Evolutionary conservation across 1,140 invertebrate genomes (phyloP).

Genomic region (Artemia franciscana): DNA sequence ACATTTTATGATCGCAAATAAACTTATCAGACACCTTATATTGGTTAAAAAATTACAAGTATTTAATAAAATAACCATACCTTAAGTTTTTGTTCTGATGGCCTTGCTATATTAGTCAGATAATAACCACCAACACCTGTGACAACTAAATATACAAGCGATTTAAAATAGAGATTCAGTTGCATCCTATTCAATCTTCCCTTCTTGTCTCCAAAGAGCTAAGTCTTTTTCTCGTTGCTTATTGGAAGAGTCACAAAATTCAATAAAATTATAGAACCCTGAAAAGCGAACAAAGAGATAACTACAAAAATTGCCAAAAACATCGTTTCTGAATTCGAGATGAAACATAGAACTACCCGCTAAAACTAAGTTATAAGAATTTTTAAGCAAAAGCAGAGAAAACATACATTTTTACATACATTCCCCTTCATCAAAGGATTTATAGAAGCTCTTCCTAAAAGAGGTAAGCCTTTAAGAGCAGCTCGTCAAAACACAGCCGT

Average conservation of each 20-base stretch:
- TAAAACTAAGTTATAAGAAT: too few relatives aligned
- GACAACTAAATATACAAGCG: neutral
- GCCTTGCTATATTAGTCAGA: neutral
- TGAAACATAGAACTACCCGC: too few relatives aligned
- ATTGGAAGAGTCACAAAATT: neutral
- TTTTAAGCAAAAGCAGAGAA: too few relatives aligned
- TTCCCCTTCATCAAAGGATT: too few relatives aligned
- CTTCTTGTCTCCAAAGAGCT: neutral
- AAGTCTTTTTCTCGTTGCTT: neutral
- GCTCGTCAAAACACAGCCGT: too few relatives aligned
- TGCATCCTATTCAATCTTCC: neutral
- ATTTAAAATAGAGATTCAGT: neutral
- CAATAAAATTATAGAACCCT: neutral
- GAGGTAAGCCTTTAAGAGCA: too few relatives aligned
- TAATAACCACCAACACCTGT: neutral
- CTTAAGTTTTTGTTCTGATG: neutral
- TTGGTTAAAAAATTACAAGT: neutral
- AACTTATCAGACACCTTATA: neutral
- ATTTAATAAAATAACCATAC: neutral
- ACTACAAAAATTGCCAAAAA: too few relatives aligned
- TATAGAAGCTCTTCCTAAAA: too few relatives aligned
- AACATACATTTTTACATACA: too few relatives aligned
- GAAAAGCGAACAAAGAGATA: too few relatives aligned
- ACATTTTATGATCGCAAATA: too few relatives aligned
- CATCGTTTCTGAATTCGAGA: too few relatives aligned